Base-by-base conservation (phyloP, 2,797 vertebrate species). In the Prionace glauca region DNA sequence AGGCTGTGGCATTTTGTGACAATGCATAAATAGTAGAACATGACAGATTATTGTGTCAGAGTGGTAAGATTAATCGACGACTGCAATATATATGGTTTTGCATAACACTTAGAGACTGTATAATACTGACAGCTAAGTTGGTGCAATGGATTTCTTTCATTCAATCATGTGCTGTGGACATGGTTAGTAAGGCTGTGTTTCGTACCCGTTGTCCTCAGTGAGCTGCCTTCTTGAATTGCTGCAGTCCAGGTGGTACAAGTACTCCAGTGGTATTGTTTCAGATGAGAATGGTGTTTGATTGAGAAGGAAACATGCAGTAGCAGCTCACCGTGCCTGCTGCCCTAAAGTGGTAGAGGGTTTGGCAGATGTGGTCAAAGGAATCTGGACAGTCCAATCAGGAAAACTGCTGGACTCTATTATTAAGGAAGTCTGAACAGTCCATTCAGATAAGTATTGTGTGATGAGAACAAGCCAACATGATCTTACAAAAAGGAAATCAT, bases 41-140 rank as follows among this genome's bases (percentile, higher is more conserved):
- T 94, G 67, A 94, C 67, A 94, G 65, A 94, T 94, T 94, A 45
- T 32, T 72, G 41, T 72, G 92, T 71, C 92, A 72, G n/a, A 41
- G 18, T 41, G 10, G n/a, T 93, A 93, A 72, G 92, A 94, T 72
- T 72, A 71, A 69, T 94, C 1, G 92, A 45, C 41, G 67, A 26
- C 69, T 93, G 91, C 10, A 60, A 24, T 29, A 16, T 26, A 45
- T 71, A 24, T 69, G 36, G 67, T 94, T 94, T 50, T 94, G 67
- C n/a, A 24, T 50, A 14, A 20, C 29, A 26, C 24, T 41, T 12
- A 69, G 65, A 71, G 36, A 45, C 41, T n/a, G 14, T n/a, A n/a
- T 1, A 65, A 62, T 32, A 20, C 4, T 29, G 0, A 45, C 81
- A 45, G 45, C 36, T 45, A 45, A 84, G 5, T 41, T 22, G 36